These are phyloP conservation scores for Cosmia trapezina DNA, from an alignment of 2,888 invertebrate species.

Conservation along the genomic window DNA sequence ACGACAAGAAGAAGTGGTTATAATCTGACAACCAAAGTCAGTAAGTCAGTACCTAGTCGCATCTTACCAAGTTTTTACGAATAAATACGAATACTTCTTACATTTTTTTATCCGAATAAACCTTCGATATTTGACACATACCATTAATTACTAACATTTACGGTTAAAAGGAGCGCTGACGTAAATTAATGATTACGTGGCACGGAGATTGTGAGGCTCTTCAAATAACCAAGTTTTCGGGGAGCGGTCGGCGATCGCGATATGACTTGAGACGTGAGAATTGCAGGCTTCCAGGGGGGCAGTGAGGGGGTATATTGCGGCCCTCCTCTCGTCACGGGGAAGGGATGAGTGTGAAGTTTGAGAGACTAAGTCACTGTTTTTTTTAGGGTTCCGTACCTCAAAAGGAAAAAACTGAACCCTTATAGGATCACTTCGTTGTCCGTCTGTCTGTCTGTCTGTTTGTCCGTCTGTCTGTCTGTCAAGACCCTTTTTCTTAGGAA, in stretches of 20 bases:
- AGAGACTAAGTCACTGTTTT: conserved; percentile 19
- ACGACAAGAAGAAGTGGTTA: too few relatives aligned
- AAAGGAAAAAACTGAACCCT: too few relatives aligned
- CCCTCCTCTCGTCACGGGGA: neutral
- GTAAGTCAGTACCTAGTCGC: neutral
- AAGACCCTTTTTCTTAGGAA: too few relatives aligned
- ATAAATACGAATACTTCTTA: neutral
- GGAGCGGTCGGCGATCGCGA: conserved; percentile 48
- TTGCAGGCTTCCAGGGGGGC: conserved; percentile 24
- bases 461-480: too few relatives aligned
- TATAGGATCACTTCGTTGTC: too few relatives aligned
- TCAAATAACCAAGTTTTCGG: conserved; percentile 47
- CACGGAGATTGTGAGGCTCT: conserved; percentile 21
- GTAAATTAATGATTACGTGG: conserved; percentile 36
- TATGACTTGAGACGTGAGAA: conserved; percentile 58
- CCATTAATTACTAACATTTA: conserved; percentile 30
- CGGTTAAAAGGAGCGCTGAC: conserved; percentile 13
- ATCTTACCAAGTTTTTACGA: neutral
- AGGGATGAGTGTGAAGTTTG: conserved; percentile 23
- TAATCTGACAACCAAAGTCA: too few relatives aligned
- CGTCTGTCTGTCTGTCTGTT: too few relatives aligned
- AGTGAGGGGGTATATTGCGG: neutral
- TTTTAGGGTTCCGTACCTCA: too few relatives aligned
- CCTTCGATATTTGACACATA: conserved; percentile 4
- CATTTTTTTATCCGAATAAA: neutral